Conservation (phyloP, 2,113 vertebrate species). For the Monopterus albus region DNA sequence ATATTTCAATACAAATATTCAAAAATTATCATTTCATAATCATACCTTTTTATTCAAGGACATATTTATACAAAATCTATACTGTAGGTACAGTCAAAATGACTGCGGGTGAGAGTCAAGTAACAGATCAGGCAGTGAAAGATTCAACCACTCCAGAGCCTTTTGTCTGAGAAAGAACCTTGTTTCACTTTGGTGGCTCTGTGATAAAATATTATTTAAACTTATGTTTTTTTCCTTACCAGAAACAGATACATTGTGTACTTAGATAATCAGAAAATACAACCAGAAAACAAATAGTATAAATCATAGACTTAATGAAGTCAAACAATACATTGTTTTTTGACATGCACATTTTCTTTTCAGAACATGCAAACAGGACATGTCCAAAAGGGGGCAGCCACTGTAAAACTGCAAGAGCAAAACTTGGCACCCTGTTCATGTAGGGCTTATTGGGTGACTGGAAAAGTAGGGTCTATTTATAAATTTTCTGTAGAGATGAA, state of each 20-base stretch:
- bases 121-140: conserved; percentile 87
- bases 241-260: conserved; percentile 86
- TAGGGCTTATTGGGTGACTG: conserved; percentile 18
- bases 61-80: conserved; percentile 95
- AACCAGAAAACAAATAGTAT: conserved; percentile 89
- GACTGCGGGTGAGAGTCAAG: conserved; percentile 89
- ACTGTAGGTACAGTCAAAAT: conserved; percentile 92
- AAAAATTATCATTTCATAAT: conserved; percentile 59
- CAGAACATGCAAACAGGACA: conserved; percentile 94
- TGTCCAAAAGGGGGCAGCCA: conserved; percentile 85
- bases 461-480: conserved; percentile 21
- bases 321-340: conserved; percentile 80
- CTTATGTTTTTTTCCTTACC: conserved; percentile 69
- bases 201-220: conserved; percentile 83
- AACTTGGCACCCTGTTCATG: conserved; percentile 83
- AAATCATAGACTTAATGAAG: conserved; percentile 87
- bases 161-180: conserved; percentile 53
- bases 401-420: conserved; percentile 82
- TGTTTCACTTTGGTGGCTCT: conserved; percentile 55
- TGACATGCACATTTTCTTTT: conserved; percentile 92
- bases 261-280: conserved; percentile 91
- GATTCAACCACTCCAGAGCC: conserved; percentile 81
- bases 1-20: conserved; percentile 8
- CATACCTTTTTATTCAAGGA: conserved; percentile 89
- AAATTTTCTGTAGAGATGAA: conserved; percentile 23